phyloP scores from a whole-genome alignment of 2,113 vertebrate genomes.

The Eudyptes chrysolophus region DNA sequence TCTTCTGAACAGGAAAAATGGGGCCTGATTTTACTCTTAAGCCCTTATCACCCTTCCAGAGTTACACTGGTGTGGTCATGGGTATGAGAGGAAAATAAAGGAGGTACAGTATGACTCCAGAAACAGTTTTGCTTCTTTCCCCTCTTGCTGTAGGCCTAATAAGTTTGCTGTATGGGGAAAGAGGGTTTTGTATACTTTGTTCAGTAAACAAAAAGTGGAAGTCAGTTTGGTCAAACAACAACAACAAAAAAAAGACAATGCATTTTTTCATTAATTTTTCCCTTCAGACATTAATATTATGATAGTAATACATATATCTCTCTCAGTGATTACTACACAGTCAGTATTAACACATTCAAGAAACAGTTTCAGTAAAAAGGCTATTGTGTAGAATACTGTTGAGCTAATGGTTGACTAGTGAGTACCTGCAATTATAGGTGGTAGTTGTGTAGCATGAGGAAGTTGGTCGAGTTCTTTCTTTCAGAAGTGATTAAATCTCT shows the following conservation, averaged over 20 bases:
- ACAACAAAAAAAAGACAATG: rapidly evolving
- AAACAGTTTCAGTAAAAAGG: neutral
- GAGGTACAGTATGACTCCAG: neutral
- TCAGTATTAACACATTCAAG: neutral
- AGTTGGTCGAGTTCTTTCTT: neutral
- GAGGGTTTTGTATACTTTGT: neutral
- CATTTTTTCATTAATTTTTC: neutral
- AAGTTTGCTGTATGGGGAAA: neutral
- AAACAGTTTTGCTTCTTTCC: neutral
- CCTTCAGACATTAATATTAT: neutral
- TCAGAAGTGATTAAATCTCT: neutral
- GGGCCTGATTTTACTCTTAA: neutral
- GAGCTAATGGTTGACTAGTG: neutral
- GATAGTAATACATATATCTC: neutral
- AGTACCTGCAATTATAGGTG: neutral
- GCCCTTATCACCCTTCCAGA: neutral
- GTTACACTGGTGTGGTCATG: neutral
- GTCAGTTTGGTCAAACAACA: neutral
- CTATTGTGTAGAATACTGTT: neutral
- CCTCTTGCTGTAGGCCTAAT: neutral
- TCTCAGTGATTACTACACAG: neutral
- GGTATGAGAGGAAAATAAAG: neutral
- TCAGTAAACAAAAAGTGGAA: neutral
- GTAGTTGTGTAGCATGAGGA: neutral
- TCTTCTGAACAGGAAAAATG: neutral